A percentile compares a stretch with the other conserved stretches of the same genome.
Conservation (phyloP, 2,888 invertebrate species). For the Lordiphosa andalusiaca region DNA sequence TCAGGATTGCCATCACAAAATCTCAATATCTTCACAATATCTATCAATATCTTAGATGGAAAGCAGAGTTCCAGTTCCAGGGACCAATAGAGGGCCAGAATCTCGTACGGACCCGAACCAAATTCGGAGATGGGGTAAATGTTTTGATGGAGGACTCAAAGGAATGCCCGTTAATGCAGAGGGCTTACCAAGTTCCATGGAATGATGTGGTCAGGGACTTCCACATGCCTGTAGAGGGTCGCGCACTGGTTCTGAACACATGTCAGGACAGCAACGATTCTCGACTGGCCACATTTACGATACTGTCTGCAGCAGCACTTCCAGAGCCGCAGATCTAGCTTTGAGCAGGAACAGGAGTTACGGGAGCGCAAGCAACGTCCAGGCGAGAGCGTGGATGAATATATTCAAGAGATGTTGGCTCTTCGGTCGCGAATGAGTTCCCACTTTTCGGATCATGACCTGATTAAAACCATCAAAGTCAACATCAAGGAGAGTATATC, state of each 20-base stretch:
- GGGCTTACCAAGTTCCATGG: background rate
- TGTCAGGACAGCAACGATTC: background rate
- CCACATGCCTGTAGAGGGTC: background rate
- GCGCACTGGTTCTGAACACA: conserved; percentile 1
- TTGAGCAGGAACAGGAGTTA: conserved; percentile 1
- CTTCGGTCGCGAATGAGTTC: background rate
- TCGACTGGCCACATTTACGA: background rate
- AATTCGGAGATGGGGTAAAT: background rate
- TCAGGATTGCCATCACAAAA: no score
- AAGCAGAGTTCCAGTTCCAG: background rate
- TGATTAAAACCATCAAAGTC: background rate
- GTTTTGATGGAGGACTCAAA: background rate
- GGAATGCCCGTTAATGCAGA: background rate
- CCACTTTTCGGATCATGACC: background rate
- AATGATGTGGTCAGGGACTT: background rate
- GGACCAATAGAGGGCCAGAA: background rate
- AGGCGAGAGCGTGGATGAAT: background rate
- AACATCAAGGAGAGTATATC: background rate
- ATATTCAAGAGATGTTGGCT: background rate
- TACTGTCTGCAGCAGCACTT: background rate
- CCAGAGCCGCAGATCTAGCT: background rate
- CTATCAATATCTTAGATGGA: no score
- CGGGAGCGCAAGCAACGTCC: background rate
- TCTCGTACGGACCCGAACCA: background rate
- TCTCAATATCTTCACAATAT: no score